Evolutionary conservation across 2,797 vertebrate species (phyloP), one percentile per base, ranked within the genome.

Genomic region (Sebastes taczanowskii): DNA sequence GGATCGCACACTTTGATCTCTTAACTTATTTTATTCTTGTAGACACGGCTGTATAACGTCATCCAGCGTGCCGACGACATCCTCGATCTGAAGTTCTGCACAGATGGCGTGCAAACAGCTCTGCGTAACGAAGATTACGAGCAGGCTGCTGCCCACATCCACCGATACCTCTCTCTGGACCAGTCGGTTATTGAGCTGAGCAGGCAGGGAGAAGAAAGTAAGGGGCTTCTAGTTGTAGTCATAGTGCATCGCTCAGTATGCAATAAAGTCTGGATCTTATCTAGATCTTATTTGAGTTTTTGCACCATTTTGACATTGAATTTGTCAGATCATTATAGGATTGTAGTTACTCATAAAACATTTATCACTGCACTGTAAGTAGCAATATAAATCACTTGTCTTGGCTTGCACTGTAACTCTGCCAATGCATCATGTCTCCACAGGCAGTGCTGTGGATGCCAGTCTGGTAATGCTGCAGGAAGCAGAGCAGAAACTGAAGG

Each of bases 141-240:
- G 27, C 98, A 99, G 85, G 99, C 99, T 2, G 98, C 99, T 3
- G 98, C 97, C 66, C 99, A 99, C 46, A 98, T 99, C 85, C 99
- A 99, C 89, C 96, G 98, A 64, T 99, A 99, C 74, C 96, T 99
- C 29, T 98, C 96, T 71, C 94, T 99, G 71, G 99, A 99, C 93
- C 99, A 99, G 82, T 99, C 99, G 0, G 98, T 99, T 62, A 99
- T 99, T 55, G 98, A 99, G 93, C 97, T 99, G 82, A 99, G 98
- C 92, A 93, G 97, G 14, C 98, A 99, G 91, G 99, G 99, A 80
- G 97, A 97, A 93, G 99, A 99, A 94, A 97, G 98, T 98, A 78
- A 32, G 95, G 77, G 6, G 8, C 49, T 60, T 78, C 9, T 2
- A 59, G 16, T 59, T 88, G 13, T 74, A 46, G 13, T 76, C 58